These are phyloP conservation scores for Pristionchus entomophagus DNA, from an alignment of 2,888 invertebrate species.

Conservation along the genomic window DNA sequence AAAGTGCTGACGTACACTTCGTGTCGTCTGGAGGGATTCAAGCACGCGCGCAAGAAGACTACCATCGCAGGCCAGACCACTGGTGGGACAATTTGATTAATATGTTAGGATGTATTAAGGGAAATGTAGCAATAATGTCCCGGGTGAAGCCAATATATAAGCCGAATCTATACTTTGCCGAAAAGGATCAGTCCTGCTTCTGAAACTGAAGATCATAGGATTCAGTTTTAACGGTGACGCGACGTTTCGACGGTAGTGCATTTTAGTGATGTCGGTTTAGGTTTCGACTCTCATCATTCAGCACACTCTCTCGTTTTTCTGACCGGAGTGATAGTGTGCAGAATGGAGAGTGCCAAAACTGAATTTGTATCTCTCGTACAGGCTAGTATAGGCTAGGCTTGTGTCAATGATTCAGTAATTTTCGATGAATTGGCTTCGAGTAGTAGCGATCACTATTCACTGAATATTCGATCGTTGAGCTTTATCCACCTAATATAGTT, in stretches of 20 bases:
- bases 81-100: not conserved
- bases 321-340: too few relatives aligned
- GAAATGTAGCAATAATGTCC: not conserved
- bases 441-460: too few relatives aligned
- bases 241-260: not conserved
- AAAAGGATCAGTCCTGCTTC: not conserved
- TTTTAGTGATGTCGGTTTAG: too few relatives aligned
- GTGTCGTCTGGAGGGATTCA: constrained; percentile 90
- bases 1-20: constrained; percentile 72
- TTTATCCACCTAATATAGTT: not conserved
- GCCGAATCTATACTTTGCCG: not conserved
- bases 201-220: too few relatives aligned
- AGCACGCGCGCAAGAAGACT: constrained; percentile 94
- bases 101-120: not conserved
- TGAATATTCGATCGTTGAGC: not conserved
- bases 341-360: too few relatives aligned
- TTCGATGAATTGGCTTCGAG: too few relatives aligned
- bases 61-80: constrained; percentile 87
- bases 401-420: too few relatives aligned
- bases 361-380: too few relatives aligned
- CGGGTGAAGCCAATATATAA: not conserved
- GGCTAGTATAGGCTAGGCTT: too few relatives aligned
- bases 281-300: too few relatives aligned
- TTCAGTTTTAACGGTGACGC: not conserved
- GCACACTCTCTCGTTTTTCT: too few relatives aligned